Conservation (phyloP, 2,888 invertebrate genomes). For the Xestoiulus laeticollis region DNA sequence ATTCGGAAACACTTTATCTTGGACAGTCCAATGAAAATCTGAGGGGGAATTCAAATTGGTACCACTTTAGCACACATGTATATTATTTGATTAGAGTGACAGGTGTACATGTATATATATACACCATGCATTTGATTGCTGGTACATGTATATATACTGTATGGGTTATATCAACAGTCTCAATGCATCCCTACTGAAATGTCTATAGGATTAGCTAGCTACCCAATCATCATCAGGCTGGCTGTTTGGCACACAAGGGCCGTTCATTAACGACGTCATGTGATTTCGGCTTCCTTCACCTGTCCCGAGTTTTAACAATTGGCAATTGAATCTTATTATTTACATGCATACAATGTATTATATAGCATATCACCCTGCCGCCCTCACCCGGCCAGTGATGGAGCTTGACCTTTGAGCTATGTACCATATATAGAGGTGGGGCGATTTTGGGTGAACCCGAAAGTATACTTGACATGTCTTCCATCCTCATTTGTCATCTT, state of each 20-base stretch:
- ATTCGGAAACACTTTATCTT: not conserved
- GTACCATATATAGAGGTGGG: not conserved
- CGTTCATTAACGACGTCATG: not conserved
- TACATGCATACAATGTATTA: too few relatives aligned
- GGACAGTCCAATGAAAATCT: not conserved
- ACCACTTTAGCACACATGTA: too few relatives aligned
- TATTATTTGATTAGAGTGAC: too few relatives aligned
- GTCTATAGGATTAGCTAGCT: too few relatives aligned
- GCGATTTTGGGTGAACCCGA: constrained; percentile 15
- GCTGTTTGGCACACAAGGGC: not conserved
- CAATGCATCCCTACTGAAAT: too few relatives aligned
- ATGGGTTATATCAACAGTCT: too few relatives aligned
- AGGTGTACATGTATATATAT: too few relatives aligned
- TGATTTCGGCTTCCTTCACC: not conserved
- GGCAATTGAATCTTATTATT: too few relatives aligned
- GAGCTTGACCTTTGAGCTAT: not conserved
- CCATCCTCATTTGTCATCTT: constrained; percentile 24
- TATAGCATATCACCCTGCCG: too few relatives aligned
- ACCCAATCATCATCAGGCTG: too few relatives aligned
- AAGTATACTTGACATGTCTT: not conserved
- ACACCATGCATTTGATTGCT: too few relatives aligned
- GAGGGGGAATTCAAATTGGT: not conserved
- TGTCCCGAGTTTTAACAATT: not conserved
- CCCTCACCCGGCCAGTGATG: not conserved
- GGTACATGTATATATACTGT: too few relatives aligned